Evolutionary conservation across 2,888 invertebrate genomes (phyloP).

Genomic region (Troides oblongomaculatus): DNA sequence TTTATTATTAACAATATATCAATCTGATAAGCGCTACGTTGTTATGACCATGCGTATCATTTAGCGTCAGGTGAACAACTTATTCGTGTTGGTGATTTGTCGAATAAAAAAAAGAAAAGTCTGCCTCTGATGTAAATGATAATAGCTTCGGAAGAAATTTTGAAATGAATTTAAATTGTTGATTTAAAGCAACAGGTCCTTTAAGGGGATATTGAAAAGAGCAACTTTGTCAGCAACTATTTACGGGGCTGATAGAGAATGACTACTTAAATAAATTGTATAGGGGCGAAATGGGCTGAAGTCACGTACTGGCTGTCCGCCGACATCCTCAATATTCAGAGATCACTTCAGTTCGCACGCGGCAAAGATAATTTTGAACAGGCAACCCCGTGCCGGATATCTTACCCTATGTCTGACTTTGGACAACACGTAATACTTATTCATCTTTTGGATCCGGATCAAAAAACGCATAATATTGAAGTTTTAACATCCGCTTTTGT

Average conservation of each 20-base stretch:
- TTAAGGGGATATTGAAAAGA: constrained; percentile 19
- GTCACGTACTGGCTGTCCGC: constrained; percentile 34
- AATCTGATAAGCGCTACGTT: no score
- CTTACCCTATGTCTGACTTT: constrained; percentile 5
- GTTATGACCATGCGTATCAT: no score
- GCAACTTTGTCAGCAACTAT: constrained; percentile 30
- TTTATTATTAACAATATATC: no score
- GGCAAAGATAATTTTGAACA: constrained; percentile 41
- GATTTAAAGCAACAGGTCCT: constrained; percentile 18
- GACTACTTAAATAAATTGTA: constrained; percentile 32
- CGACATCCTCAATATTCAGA: constrained; percentile 48
- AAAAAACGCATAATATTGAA: background rate
- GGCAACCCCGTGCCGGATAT: constrained; percentile 24
- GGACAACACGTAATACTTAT: background rate
- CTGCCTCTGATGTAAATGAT: background rate
- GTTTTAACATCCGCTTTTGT: no score
- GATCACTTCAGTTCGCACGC: constrained; percentile 50
- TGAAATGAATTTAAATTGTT: constrained; percentile 15
- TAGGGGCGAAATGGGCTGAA: constrained; percentile 28
- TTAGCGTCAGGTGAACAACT: no score
- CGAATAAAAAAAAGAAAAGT: background rate
- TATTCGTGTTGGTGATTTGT: no score
- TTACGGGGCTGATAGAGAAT: constrained; percentile 29
- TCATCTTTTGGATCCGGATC: background rate
- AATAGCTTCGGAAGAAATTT: background rate